Base-by-base conservation (phyloP, 2,797 vertebrate species). In the Vultur gryphus region DNA sequence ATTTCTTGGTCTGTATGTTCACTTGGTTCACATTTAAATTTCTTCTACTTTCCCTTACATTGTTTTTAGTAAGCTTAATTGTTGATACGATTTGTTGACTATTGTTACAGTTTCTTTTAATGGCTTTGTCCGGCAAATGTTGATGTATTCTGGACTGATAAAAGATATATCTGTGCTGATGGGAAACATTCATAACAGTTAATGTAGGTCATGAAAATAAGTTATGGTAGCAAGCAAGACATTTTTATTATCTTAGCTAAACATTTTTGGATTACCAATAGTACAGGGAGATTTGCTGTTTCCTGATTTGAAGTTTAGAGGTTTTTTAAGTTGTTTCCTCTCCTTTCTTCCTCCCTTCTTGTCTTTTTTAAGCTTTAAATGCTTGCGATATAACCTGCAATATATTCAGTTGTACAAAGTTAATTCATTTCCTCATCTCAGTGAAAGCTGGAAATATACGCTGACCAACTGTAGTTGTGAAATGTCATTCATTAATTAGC, bases 111-210 rank as follows among this genome's bases (percentile, higher is more conserved):
- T 72, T 93, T 79, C 19, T 91, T 95, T 83, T 78, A 86, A 76
- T 51, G 62, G 3, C 21, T 95, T 88, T 91, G 14, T 64, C 48
- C 89, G n/a, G 46, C 23, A 89, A 72, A 91, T 78, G 24, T 44
- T 84, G 35, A 84, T 91, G 41, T 82, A 90, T 84, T 82, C 17
- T 84, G 49, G 55, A 67, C 66, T 41, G 66, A 84, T 86, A 79
- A 90, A 92, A 95, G 57, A 95, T 88, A 52, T 75, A 95, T 86
- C 28, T 87, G 17, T 88, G 48, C 91, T 82, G 83, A 90, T 91
- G 87, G 93, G 94, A 96, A 93, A 77, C 86, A 97, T 95, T 88
- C 85, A 84, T 94, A 95, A 95, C 37, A 62, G 69, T 93, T 91
- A 94, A 76, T 90, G 55, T 91, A 80, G 71, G 37, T 83, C 48